A percentile compares a stretch with the other conserved stretches of the same genome.
phyloP scores from a whole-genome alignment of 2,797 vertebrate genomes.

The Epinephelus coioides region DNA sequence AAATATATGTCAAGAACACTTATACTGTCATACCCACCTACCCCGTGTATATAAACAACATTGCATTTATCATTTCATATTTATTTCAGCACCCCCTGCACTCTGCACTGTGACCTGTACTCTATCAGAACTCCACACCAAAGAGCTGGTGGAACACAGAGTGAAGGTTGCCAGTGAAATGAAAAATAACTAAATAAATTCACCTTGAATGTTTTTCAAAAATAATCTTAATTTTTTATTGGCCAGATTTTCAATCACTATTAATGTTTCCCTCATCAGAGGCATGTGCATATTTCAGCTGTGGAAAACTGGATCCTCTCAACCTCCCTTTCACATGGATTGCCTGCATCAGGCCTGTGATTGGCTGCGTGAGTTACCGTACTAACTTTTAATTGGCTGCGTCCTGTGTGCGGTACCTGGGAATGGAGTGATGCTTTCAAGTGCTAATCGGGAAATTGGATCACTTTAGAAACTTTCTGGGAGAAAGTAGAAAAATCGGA shows the following conservation, averaged over 20 bases:
- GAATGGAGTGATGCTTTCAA: conserved; percentile 53
- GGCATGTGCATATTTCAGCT: neutral
- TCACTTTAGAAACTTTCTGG: neutral
- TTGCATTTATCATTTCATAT: too few relatives aligned
- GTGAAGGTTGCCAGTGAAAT: too few relatives aligned
- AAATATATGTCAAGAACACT: too few relatives aligned
- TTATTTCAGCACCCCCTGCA: too few relatives aligned
- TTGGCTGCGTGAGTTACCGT: conserved; percentile 36
- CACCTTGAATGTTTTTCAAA: neutral
- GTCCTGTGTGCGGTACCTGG: neutral
- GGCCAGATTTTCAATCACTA: neutral
- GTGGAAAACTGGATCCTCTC: neutral
- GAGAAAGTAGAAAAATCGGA: neutral
- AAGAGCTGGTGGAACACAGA: too few relatives aligned
- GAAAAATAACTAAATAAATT: too few relatives aligned
- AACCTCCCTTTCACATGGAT: neutral
- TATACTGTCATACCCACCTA: too few relatives aligned
- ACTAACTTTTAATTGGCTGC: conserved; percentile 59
- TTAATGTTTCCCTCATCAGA: too few relatives aligned
- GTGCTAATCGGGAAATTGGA: neutral
- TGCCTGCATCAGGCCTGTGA: conserved; percentile 23
- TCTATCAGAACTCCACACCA: too few relatives aligned
- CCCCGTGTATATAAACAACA: too few relatives aligned
- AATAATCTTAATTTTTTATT: neutral
- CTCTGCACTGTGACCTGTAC: too few relatives aligned